Conservation (phyloP, 2,113 vertebrate species). For the Leucopsar rothschildi region DNA sequence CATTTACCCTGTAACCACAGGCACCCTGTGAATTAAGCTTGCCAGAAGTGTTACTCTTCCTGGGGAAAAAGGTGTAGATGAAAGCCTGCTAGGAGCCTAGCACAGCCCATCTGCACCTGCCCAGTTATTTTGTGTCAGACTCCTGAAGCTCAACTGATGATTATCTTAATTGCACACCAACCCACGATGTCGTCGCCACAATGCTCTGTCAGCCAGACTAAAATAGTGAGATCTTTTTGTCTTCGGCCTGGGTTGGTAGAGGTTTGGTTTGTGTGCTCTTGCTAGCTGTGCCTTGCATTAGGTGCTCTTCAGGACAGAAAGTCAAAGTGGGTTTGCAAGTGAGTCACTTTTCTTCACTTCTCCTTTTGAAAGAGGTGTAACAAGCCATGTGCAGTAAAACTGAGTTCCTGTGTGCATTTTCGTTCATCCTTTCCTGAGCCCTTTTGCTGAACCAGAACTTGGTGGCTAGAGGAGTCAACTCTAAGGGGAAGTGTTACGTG, state of each 20-base stretch:
- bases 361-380: background rate
- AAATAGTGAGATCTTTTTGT: background rate
- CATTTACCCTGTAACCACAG: background rate
- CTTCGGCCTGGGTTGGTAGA: background rate
- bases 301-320: slow-evolving; percentile 39
- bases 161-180: background rate
- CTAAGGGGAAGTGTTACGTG: background rate
- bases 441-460: background rate
- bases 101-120: background rate
- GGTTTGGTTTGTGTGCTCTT: background rate
- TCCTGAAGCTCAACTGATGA: background rate
- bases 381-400: background rate
- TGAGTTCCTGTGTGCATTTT: background rate
- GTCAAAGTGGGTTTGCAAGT: background rate
- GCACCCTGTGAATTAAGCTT: background rate
- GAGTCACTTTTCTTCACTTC: slow-evolving; percentile 13
- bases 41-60: background rate
- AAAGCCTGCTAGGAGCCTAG: background rate
- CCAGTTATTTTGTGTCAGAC: background rate
- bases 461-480: background rate
- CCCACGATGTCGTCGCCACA: fast-evolving
- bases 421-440: background rate
- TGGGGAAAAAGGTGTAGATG: background rate
- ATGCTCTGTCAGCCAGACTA: background rate
- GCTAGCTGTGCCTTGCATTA: background rate